These are phyloP conservation scores for Arctocebus calabarensis DNA, from an alignment of 2,797 vertebrate species.

Conservation along the genomic window DNA sequence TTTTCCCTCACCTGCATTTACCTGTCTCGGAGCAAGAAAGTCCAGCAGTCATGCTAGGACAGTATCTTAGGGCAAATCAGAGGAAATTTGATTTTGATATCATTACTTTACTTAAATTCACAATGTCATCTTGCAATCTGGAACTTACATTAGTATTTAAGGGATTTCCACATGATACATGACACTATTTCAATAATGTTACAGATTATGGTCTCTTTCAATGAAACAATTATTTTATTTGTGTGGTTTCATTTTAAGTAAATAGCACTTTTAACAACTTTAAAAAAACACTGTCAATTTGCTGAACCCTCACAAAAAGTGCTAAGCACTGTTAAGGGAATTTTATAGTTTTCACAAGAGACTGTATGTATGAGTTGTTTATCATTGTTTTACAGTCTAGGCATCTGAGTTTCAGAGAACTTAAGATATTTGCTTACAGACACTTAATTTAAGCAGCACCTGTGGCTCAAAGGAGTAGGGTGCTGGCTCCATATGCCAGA, in stretches of 20 bases:
- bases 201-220: background rate
- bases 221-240: background rate
- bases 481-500: too few relatives aligned
- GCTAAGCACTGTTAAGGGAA: background rate
- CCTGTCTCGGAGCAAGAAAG: background rate
- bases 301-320: background rate
- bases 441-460: background rate
- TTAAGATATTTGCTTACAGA: slow-evolving; percentile 36
- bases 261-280: slow-evolving; percentile 34
- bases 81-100: slow-evolving; percentile 14
- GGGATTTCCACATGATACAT: background rate
- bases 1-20: background rate
- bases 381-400: background rate
- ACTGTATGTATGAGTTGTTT: background rate
- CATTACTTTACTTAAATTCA: slow-evolving; percentile 26
- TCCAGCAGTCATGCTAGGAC: background rate
- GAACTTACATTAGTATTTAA: background rate
- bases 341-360: background rate
- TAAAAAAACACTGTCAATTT: background rate
- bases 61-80: background rate
- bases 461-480: too few relatives aligned
- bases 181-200: background rate
- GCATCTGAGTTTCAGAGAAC: background rate
- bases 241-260: slow-evolving; percentile 55
- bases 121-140: background rate